A percentile compares a stretch with the other conserved stretches of the same genome.
These are phyloP conservation scores for Oryzias melastigma DNA, from an alignment of 2,113 vertebrate genomes.

Conservation along the genomic window DNA sequence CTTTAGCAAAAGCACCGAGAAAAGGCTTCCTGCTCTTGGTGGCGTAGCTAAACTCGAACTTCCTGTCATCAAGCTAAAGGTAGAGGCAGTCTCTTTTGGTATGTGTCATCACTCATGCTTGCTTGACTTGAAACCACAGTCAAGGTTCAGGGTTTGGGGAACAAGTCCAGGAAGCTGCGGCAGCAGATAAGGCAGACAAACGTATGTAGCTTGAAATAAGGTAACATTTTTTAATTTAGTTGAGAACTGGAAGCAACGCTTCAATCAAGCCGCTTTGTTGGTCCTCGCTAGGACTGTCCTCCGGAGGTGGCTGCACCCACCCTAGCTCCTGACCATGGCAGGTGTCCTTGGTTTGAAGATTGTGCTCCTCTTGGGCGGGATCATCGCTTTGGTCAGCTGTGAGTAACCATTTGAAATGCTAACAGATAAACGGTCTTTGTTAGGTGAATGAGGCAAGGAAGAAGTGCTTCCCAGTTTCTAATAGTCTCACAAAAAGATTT, in stretches of 20 bases:
- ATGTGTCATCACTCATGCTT: constrained; percentile 81
- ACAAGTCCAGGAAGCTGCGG: constrained; percentile 81
- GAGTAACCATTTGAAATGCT: constrained; percentile 56
- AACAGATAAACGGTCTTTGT: neutral
- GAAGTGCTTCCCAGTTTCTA: neutral
- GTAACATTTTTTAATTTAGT: constrained; percentile 16
- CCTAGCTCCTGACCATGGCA: constrained; percentile 82
- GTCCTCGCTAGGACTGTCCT: constrained; percentile 71
- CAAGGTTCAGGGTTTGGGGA: constrained; percentile 76
- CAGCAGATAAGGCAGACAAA: constrained; percentile 78
- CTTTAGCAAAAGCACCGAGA: constrained; percentile 36
- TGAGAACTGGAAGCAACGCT: constrained; percentile 8
- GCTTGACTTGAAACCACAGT: constrained; percentile 61
- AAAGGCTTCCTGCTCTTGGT: constrained; percentile 70
- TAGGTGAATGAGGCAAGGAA: neutral
- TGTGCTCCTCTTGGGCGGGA: constrained; percentile 73
- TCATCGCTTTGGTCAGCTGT: constrained; percentile 69
- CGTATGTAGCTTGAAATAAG: constrained; percentile 59
- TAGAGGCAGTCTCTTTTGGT: constrained; percentile 74
- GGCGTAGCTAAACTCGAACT: constrained; percentile 61
- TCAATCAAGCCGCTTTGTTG: constrained; percentile 59
- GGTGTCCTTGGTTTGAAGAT: constrained; percentile 78
- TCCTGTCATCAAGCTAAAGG: constrained; percentile 73
- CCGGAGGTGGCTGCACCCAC: constrained; percentile 77
- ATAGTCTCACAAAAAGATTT: constrained; percentile 3